Evolutionary conservation across 2,797 vertebrate genomes (phyloP).

Genomic region (Acestrorhynchus altus): DNA sequence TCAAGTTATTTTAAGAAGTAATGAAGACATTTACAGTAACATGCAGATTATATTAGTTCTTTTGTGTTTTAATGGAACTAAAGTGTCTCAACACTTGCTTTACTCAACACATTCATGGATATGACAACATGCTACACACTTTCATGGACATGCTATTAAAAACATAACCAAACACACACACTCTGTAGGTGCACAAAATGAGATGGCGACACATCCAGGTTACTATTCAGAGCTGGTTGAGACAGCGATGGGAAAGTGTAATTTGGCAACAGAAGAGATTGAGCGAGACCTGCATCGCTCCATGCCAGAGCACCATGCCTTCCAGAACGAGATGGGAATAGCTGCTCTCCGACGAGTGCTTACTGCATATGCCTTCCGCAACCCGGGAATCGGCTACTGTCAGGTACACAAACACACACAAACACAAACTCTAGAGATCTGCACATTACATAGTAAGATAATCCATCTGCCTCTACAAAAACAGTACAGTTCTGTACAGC

Average conservation of each 20-base stretch:
- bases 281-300: slow-evolving; percentile 98
- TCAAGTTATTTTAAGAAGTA: too few relatives aligned
- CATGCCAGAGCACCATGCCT: slow-evolving; percentile 96
- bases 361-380: slow-evolving; percentile 95
- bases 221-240: slow-evolving; percentile 92
- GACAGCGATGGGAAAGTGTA: slow-evolving; percentile 88
- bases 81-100: too few relatives aligned
- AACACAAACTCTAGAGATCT: neutral
- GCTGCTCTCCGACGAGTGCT: slow-evolving; percentile 93
- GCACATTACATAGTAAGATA: neutral
- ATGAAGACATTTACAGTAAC: too few relatives aligned
- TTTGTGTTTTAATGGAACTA: too few relatives aligned
- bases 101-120: neutral
- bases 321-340: slow-evolving; percentile 95
- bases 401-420: slow-evolving; percentile 81
- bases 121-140: neutral
- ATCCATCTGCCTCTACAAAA: neutral
- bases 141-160: too few relatives aligned
- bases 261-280: slow-evolving; percentile 93
- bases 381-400: slow-evolving; percentile 96
- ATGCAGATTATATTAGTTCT: too few relatives aligned
- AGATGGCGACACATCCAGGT: slow-evolving; percentile 91
- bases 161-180: too few relatives aligned
- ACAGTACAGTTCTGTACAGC: too few relatives aligned
- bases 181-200: slow-evolving; percentile 89